Evolutionary conservation across 92 coral and sea anemone species (phyloP), one percentile per base, ranked within the genome.

Genomic region (Parazoanthus darwini): DNA sequence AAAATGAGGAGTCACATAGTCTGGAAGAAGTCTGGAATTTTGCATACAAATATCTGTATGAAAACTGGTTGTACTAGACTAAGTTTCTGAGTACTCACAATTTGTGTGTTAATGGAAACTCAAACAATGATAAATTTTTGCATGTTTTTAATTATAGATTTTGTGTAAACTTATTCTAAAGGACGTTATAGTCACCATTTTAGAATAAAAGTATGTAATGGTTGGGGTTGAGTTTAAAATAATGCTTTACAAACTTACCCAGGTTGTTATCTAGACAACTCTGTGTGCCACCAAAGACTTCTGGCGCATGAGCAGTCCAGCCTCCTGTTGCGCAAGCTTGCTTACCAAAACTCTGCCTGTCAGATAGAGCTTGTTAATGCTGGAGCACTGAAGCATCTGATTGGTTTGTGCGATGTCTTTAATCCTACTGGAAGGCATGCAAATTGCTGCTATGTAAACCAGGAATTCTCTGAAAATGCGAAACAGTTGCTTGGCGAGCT

Each of bases 241-340:
- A 26, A 26, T 39, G 42, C 4, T 6, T 6, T 9, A 3, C 37
- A 73, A 73, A 73, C 33, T 29, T 29, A 29, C 42, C 36, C 14
- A 51, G 16, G 18, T 56, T 74, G 35, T 46, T 29, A 74, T 74
- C 48, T 14, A 94, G 92, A 78, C 86, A 78, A 43, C 25, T 86
- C 48, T 39, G 65, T 65, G 50, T 86, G 82, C 36, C 77, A 74
- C 44, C 82, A 82, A 38, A 91, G 92, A 54, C 82, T 92, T 13
- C 80, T 88, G 16, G 79, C 93, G 0, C 99, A 96, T 71, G 94
- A 93, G 50, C 96, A 95, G 58, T 88, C 96, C 58, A 95, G 94
- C 15, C 94, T 93, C 25, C 88, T 96, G 5, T 82, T 96, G 39
- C 98, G 88, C 38, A 90, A 88, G 20, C 94, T 96, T 68, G 88